Evolutionary conservation across 2,888 invertebrate genomes (phyloP).

Genomic region (Dryadula phaetusa): DNA sequence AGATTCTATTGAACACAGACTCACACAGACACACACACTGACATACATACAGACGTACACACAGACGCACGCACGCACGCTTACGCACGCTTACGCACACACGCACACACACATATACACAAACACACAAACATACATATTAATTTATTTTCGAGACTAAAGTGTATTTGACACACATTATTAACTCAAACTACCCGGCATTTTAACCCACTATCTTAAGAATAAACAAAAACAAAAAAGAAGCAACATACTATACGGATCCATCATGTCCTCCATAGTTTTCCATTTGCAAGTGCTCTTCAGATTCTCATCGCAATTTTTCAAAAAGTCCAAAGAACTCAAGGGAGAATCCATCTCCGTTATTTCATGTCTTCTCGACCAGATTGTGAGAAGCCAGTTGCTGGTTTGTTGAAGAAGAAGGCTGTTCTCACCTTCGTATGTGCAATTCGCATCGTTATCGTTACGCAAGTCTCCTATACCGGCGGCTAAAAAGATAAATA

Average conservation of each 20-base stretch:
- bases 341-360: slow-evolving; percentile 84
- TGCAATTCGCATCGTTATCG: slow-evolving; percentile 94
- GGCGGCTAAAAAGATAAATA: slow-evolving; percentile 79
- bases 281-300: slow-evolving; percentile 78
- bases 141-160: too few relatives aligned
- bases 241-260: slow-evolving; percentile 79
- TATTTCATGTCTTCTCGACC: slow-evolving; percentile 72
- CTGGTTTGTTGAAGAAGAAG: slow-evolving; percentile 94
- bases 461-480: slow-evolving; percentile 90
- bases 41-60: too few relatives aligned
- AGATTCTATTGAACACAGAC: too few relatives aligned
- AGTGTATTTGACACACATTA: too few relatives aligned
- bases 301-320: slow-evolving; percentile 81
- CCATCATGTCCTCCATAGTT: slow-evolving; percentile 75
- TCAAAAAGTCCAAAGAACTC: slow-evolving; percentile 86
- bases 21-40: too few relatives aligned
- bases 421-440: slow-evolving; percentile 96
- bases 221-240: neutral
- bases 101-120: too few relatives aligned
- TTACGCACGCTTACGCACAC: too few relatives aligned
- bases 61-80: too few relatives aligned
- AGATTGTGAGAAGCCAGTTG: slow-evolving; percentile 91
- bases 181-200: neutral
- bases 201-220: neutral
- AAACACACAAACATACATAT: neutral